These are phyloP conservation scores for Mythimna pallens DNA, from an alignment of 2,888 invertebrate genomes.

Conservation along the genomic window DNA sequence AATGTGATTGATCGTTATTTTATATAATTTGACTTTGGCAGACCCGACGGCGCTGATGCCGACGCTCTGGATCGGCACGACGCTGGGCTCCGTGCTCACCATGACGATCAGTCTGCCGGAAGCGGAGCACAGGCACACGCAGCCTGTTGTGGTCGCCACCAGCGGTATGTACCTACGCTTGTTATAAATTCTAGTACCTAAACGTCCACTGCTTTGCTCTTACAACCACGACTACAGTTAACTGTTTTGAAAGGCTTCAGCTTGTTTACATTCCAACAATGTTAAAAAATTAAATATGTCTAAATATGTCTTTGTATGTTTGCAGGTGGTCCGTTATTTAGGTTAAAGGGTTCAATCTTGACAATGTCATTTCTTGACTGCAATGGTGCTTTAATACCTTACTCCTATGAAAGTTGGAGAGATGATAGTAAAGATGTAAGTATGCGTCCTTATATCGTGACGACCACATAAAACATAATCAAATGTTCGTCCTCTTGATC, in stretches of 20 bases:
- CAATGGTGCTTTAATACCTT: constrained; percentile 97
- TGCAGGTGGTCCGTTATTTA: constrained; percentile 98
- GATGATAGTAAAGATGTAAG: constrained; percentile 94
- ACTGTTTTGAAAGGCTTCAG: not conserved
- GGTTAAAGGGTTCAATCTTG: constrained; percentile 98
- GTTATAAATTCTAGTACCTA: not conserved
- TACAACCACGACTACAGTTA: not conserved
- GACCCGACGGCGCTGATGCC: constrained; percentile 96
- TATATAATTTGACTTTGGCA: constrained; percentile 74
- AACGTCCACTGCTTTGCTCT: not conserved
- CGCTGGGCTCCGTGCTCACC: constrained; percentile 98
- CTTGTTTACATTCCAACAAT: not conserved
- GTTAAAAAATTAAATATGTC: not conserved
- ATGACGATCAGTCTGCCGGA: constrained; percentile 96
- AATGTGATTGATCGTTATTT: not conserved
- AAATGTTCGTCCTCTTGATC: not conserved
- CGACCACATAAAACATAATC: not conserved
- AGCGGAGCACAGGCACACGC: constrained; percentile 95
- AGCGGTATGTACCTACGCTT: constrained; percentile 93
- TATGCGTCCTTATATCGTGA: constrained; percentile 34
- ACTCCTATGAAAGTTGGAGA: constrained; percentile 97
- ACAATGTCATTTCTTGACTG: constrained; percentile 99
- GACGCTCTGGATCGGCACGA: constrained; percentile 99
- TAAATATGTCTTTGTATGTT: constrained; percentile 51
- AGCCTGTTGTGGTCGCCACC: constrained; percentile 96